phyloP scores from a whole-genome alignment of 2,888 invertebrate genomes.

The Drosophila formosana region DNA sequence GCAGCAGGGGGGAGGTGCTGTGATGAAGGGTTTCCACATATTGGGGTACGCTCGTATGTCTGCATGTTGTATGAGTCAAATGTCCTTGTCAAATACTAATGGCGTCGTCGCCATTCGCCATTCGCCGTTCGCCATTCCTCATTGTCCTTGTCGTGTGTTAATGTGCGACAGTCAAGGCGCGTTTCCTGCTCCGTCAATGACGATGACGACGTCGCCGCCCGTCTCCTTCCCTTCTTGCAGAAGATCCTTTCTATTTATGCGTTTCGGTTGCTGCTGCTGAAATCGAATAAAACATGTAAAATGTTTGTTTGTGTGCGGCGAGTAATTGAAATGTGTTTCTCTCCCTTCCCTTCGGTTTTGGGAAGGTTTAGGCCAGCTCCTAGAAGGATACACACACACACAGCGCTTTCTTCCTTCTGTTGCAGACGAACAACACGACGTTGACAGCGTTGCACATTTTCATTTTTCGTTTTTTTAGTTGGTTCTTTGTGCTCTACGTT shows the following conservation, averaged over 20 bases:
- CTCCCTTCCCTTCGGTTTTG: not conserved
- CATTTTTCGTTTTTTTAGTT: not conserved
- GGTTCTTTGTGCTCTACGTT: conserved; percentile 19
- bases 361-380: conserved; percentile 23
- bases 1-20: not conserved
- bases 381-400: conserved; percentile 21
- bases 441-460: conserved; percentile 26
- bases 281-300: conserved; percentile 58
- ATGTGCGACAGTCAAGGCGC: conserved; percentile 57
- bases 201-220: conserved; percentile 19
- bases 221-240: conserved; percentile 12
- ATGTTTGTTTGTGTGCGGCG: conserved; percentile 38
- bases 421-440: conserved; percentile 24
- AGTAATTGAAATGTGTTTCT: conserved; percentile 64
- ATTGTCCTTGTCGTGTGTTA: conserved; percentile 72
- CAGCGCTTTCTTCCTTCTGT: conserved; percentile 1
- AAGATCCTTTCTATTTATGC: conserved; percentile 41
- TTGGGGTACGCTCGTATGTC: conserved; percentile 35
- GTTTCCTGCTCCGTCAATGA: conserved; percentile 54
- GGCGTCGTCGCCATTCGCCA: conserved; percentile 61
- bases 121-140: conserved; percentile 18
- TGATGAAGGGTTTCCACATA: not conserved
- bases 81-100: conserved; percentile 77
- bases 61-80: conserved; percentile 52
- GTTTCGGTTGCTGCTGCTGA: conserved; percentile 46